Evolutionary conservation across 2,888 invertebrate species (phyloP), one percentile per base, ranked within the genome.

Genomic region (Polydesmus complanatus): DNA sequence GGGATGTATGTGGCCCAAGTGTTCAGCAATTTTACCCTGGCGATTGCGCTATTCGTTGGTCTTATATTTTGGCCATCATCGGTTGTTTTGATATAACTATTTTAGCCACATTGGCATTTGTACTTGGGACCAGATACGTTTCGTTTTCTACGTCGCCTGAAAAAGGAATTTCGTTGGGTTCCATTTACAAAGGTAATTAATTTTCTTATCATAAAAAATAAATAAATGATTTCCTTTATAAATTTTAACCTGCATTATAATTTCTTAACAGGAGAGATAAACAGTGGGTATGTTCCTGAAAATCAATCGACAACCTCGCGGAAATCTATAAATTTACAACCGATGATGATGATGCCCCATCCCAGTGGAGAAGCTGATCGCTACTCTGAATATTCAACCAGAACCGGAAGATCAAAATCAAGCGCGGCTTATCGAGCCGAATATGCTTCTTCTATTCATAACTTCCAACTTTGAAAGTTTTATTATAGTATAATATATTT

Each of bases 31-130:
- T 76, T 69, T 73, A 78, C 69, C 69, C 83, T 70, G 95, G 92
- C 48, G 83, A 85, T 25, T 96, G 96, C 72, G 86, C 86, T 64
- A 81, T 96, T 60, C 82, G 91, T 69, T 93, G 93, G 93, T 94
- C 94, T 2, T 94, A 90, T 75, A 83, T 94, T 14, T 79, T 96
- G 68, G 94, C 93, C 3, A 86, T 89, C 63, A 91, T 96, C 64
- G 92, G 87, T 0, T 86, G 89, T 60, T 74, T 76, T 64, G 93
- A 93, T 73, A 89, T 89, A 58, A 78, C 85, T 58, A 89, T 92
- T 63, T 78, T 94, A 65, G 84, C 94, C 0, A 85, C 88, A 0
- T 79, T 96, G 62, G 95, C 95, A 18, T 95, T 96, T 76, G 90
- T 94, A 68, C 79, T 96, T 67, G 94, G 93, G 37, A 87, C 90